phyloP scores from a whole-genome alignment of 2,113 vertebrate genomes.

The Delphinus delphis region DNA sequence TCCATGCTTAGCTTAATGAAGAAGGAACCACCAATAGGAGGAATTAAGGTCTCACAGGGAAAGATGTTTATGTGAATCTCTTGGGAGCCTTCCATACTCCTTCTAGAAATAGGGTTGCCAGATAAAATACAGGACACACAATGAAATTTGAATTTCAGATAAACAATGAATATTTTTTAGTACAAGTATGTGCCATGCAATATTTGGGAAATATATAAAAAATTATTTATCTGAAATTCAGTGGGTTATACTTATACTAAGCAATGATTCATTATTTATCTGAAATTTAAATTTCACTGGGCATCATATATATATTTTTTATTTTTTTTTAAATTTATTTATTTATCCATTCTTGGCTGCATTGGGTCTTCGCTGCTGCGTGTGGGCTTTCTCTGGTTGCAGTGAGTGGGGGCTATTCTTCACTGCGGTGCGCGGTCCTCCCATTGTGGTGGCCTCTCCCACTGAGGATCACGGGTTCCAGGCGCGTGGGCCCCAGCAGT shows the following conservation, averaged over 20 bases:
- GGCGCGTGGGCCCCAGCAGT: too few relatives aligned
- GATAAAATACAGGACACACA: not conserved
- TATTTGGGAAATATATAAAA: slow-evolving; percentile 44
- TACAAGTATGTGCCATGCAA: not conserved
- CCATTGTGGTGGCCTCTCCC: too few relatives aligned
- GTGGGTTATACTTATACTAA: not conserved
- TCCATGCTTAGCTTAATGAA: not conserved
- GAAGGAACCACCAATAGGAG: not conserved
- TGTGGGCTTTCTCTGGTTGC: too few relatives aligned
- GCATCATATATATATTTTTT: not conserved
- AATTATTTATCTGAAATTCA: not conserved
- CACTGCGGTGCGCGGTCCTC: too few relatives aligned
- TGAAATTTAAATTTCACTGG: slow-evolving; percentile 43
- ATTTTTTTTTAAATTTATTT: too few relatives aligned
- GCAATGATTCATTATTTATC: not conserved
- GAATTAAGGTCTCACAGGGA: not conserved
- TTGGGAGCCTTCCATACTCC: not conserved
- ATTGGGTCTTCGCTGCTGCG: too few relatives aligned
- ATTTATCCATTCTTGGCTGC: too few relatives aligned
- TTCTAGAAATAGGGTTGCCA: not conserved
- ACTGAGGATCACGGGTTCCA: too few relatives aligned
- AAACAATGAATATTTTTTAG: not conserved
- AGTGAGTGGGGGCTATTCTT: too few relatives aligned
- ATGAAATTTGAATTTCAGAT: slow-evolving; percentile 13
- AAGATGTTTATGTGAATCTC: slow-evolving; percentile 26